A percentile compares a stretch with the other conserved stretches of the same genome.
phyloP scores from a whole-genome alignment of 2,113 vertebrate species.

The Baryphthengus martii region DNA sequence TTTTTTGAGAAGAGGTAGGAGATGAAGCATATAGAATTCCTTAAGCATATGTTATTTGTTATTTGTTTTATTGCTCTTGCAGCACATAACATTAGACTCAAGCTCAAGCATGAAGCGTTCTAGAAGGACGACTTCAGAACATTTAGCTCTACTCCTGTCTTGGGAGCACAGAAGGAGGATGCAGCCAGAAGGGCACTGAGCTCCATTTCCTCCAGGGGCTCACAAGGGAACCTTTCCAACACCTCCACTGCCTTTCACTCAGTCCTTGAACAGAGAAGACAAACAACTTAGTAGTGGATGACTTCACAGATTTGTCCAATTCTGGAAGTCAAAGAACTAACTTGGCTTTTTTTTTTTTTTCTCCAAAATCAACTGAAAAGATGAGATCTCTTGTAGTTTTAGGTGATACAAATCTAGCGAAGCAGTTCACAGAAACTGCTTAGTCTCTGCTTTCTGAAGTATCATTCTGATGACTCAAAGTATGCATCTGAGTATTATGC shows the following conservation, averaged over 20 bases:
- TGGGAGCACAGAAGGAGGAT: accelerated
- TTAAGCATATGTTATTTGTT: not conserved
- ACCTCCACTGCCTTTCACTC: not conserved
- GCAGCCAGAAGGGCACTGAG: not conserved
- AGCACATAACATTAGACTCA: not conserved
- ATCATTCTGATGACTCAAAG: not conserved
- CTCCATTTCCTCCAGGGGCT: not conserved
- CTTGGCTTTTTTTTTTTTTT: not conserved
- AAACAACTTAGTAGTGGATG: not conserved
- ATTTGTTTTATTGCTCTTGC: not conserved
- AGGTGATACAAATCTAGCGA: not conserved
- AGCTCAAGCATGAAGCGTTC: not conserved
- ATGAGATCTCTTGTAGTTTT: not conserved
- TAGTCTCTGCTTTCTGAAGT: not conserved
- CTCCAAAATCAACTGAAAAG: not conserved
- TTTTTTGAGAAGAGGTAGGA: not conserved
- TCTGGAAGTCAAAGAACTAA: not conserved
- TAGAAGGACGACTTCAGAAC: not conserved
- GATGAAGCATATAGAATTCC: not conserved
- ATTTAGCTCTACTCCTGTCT: not conserved
- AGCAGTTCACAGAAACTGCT: not conserved
- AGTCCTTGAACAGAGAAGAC: not conserved
- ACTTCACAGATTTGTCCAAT: not conserved
- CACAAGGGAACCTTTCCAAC: not conserved
- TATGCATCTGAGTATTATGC: not conserved